Base-by-base conservation (phyloP, 1,140 invertebrate genomes). In the Chrysomallon squamiferum region DNA sequence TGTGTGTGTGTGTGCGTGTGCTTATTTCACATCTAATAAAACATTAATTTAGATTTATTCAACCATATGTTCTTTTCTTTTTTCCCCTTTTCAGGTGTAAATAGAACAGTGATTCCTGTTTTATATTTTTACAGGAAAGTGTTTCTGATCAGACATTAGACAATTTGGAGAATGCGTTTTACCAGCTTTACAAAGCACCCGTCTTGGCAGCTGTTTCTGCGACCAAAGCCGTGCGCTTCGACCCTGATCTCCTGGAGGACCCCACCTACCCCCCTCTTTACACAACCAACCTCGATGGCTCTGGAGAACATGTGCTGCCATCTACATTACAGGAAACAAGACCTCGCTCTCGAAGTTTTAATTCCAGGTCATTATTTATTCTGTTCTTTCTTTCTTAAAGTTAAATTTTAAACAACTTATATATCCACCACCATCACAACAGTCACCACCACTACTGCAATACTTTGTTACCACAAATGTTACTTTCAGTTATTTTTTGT, bases 161-260 rank as follows among this genome's bases (percentile, higher is more conserved):
- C 47, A 65, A 72, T 3, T 49, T 73, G 3, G 54, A 65, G 4
- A 69, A 68, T 41, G n/a, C 77, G n/a, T 77, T 66, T 47, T n/a
- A 60, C 13, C n/a, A 65, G 15, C 47, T 68, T 2, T 78, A 72
- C 56, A 71, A 78, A 35, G 74, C 79, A 18, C 77, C 75, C 30
- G 74, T 81, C 6, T 58, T 81, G n/a, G 68, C 76, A 2, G 77
- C 76, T 3, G 58, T 78, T 5, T 75, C 77, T 1, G 45, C 73
- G 6, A 70, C 67, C 13, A 74, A 68, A 7, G 78, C 78, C 38
- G 60, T 74, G 38, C 67, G 75, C 57, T 78, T 78, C 45, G 72
- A 77, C 43, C 73, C 73, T 0, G 59, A 50, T 54, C 38, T 73
- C 3, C 49, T 68, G 33, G 68, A 75, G 38, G 78, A 80, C 50